Evolutionary conservation across 2,888 invertebrate genomes (phyloP), one percentile per base, ranked within the genome.

Genomic region (Caenorhabditis virilis): DNA sequence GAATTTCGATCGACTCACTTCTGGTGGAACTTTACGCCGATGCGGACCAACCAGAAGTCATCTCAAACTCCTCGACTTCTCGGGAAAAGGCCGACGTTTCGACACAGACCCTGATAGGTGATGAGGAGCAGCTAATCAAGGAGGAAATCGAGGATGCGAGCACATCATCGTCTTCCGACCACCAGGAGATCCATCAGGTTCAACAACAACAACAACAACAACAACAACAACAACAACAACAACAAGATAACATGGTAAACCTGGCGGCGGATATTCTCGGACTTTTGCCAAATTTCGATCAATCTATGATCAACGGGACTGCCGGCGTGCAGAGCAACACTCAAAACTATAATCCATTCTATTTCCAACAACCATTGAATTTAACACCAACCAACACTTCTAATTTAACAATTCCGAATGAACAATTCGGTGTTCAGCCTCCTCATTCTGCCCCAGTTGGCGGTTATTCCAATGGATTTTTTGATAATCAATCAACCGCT

Each of bases 1-100:
- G 78, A 13, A 69, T 68, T n/a, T 63, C 65, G 5, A 62, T 80
- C 43, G 80, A 81, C 52, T 75, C 78, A 35, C 61, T 79, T 46
- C 59, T 81, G 9, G 69, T 72, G 2, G 81, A 81, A 52, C 64
- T 81, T 6, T 77, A 78, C 58, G 56, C 66, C 13, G 68, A 77
- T 26, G 57, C 54, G n/a, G 60, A 67, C 25, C 64, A 64, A 11
- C 64, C 67, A 2, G 69, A 72, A 48, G 65, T 68, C 18, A 53
- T 53, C 36, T 58, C 63, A n/a, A 57, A 53, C 35, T 9, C 41
- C 51, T 27, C 36, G 16, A 20, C 52, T 1, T 36, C 47, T 5
- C 51, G 64, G 1, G 58, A 64, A 22, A 43, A 50, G 6, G 23
- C 23, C 25, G 64, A 64, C 20, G 64, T 54, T 33, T 59, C 58